Conservation (phyloP, 1,140 invertebrate genomes). For the Pseudomyrmex gracilis region DNA sequence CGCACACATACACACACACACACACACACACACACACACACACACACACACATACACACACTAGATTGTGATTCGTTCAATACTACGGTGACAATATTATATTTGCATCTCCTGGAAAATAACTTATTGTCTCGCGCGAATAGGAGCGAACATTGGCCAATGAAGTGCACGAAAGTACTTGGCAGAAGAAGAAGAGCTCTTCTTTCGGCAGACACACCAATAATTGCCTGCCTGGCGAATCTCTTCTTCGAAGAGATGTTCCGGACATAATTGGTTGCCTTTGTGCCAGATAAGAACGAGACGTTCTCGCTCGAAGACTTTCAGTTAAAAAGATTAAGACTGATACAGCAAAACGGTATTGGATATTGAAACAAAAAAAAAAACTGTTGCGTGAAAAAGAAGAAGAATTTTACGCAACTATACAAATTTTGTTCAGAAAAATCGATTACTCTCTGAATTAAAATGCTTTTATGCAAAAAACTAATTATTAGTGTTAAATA, state of each 20-base stretch:
- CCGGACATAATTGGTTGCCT: slow-evolving; percentile 72
- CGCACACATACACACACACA: no score
- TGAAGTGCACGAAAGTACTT: slow-evolving; percentile 23
- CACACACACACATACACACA: no score
- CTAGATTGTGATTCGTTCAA: neutral
- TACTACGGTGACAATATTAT: slow-evolving; percentile 7
- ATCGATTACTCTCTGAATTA: no score
- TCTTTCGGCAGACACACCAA: slow-evolving; percentile 60
- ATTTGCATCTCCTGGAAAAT: slow-evolving; percentile 20
- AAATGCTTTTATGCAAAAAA: no score
- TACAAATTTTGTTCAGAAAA: no score
- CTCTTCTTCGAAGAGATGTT: slow-evolving; percentile 58
- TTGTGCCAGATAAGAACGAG: slow-evolving; percentile 49
- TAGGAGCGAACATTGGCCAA: slow-evolving; percentile 31
- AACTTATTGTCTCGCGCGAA: slow-evolving; percentile 36
- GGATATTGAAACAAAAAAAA: slow-evolving; percentile 12
- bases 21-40: no score
- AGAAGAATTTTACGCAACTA: no score
- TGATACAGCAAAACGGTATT: slow-evolving; percentile 23
- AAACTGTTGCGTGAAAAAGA: neutral
- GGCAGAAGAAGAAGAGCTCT: slow-evolving; percentile 26
- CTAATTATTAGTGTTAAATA: no score
- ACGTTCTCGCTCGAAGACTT: slow-evolving; percentile 34
- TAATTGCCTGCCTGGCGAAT: slow-evolving; percentile 66
- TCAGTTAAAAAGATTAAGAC: slow-evolving; percentile 49